Percentiles rank a stretch among this genome's conserved stretches.
These are phyloP conservation scores for Pogonomyrmex barbatus DNA, from an alignment of 1,140 invertebrate species.

Conservation along the genomic window DNA sequence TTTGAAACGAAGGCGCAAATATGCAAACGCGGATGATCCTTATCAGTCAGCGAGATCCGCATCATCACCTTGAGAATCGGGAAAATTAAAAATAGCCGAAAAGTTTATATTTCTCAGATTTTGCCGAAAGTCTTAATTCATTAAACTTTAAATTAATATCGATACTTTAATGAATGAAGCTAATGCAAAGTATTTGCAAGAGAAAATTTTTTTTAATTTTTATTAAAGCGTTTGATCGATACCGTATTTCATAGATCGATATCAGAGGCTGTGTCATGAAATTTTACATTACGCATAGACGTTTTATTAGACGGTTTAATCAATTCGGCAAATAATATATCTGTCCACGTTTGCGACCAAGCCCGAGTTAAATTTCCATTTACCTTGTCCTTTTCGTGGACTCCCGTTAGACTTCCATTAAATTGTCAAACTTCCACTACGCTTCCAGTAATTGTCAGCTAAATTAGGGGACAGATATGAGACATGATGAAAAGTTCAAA, in stretches of 20 bases:
- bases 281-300: background rate
- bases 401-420: background rate
- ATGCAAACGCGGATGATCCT: constrained; percentile 16
- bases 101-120: background rate
- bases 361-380: background rate
- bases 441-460: background rate
- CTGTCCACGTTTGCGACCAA: background rate
- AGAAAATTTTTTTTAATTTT: background rate
- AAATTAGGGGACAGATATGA: background rate
- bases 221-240: background rate
- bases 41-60: background rate
- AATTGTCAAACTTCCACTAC: constrained; percentile 26
- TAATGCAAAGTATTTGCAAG: background rate
- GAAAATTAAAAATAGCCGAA: background rate
- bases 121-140: background rate
- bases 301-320: background rate
- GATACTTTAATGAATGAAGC: background rate
- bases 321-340: background rate
- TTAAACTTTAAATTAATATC: background rate
- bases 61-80: background rate
- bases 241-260: background rate
- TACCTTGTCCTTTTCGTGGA: background rate
- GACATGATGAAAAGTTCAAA: constrained; percentile 37
- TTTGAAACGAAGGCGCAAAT: constrained; percentile 30
- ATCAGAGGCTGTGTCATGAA: background rate